Base-by-base conservation (phyloP, 2,888 invertebrate genomes). In the Spodoptera exigua region DNA sequence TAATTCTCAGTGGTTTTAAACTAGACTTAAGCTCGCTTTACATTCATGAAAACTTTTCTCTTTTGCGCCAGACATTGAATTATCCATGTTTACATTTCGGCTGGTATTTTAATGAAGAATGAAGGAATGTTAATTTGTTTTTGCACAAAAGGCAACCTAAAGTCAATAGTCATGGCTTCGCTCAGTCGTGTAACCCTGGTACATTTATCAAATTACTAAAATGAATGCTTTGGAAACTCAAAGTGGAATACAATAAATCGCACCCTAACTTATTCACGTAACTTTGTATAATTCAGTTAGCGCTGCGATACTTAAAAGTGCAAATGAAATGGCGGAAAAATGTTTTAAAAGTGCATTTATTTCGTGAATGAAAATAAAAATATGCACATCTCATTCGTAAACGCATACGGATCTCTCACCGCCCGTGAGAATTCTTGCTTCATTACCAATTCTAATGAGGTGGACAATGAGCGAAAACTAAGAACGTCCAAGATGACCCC, bases 401-500 rank as follows among this genome's bases (percentile, higher is more conserved):
- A 62, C 54, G 7, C 0, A 3, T 35, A 52, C 52, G 64, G 74
- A 66, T 70, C 85, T 81, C 84, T 86, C n/a, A n/a, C n/a, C n/a
- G n/a, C n/a, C 83, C 82, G 70, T 78, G 77, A 75, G 76, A 77
- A 66, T 64, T 65, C 64, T 60, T 57, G 9, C 10, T 11, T 7
- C 70, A 88, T 91, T 80, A 86, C 83, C 86, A 90, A 87, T 84
- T 87, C 62, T 86, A 88, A 91, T 89, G 64, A 74, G 71, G 46
- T 58, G 48, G 47, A 68, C 66, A 77, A 76, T 66, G 43, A 48
- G 74, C 80, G 51, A 76, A 72, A 75, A 69, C 63, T 67, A 37
- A 61, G 62, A 72, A 61, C 76, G 67, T 76, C 69, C 40, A 81
- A 88, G 82, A 82, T 86, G 86, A 89, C 90, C 91, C 89, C 84